Conservation (phyloP, 2,113 vertebrate species). For the Lates calcarifer region DNA sequence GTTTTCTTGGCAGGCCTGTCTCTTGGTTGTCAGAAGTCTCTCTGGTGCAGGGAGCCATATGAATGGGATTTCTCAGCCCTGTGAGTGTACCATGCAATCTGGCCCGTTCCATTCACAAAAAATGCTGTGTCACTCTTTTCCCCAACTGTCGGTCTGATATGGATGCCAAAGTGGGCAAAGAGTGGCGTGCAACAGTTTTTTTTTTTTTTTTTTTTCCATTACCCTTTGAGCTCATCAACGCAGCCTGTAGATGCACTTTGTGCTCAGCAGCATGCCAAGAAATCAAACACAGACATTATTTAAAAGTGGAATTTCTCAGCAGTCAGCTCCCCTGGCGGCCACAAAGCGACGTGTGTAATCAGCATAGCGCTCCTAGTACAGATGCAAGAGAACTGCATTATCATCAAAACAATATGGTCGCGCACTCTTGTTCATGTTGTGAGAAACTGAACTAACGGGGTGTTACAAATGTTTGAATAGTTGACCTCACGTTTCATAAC, state of each 20-base stretch:
- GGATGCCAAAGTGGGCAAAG: conserved; percentile 54
- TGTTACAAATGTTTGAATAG: conserved; percentile 21
- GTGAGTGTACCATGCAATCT: conserved; percentile 65
- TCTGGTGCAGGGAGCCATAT: conserved; percentile 48
- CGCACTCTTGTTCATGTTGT: not conserved
- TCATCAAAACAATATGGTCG: conserved; percentile 27
- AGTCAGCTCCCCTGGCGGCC: conserved; percentile 45
- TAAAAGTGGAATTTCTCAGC: conserved; percentile 62
- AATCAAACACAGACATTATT: conserved; percentile 59
- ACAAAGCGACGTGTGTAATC: conserved; percentile 45
- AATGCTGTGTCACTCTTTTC: conserved; percentile 49
- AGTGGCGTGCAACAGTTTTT: conserved; percentile 46
- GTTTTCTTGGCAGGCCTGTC: conserved; percentile 58
- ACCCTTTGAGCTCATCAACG: conserved; percentile 48
- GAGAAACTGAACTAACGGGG: conserved; percentile 17
- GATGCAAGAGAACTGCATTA: conserved; percentile 33
- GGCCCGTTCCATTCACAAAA: conserved; percentile 74
- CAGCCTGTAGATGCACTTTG: conserved; percentile 57
- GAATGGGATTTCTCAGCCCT: conserved; percentile 68
- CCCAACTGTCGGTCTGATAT: conserved; percentile 60
- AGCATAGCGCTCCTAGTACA: conserved; percentile 8
- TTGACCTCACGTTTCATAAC: conserved; percentile 5
- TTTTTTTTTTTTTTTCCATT: too few species aligned
- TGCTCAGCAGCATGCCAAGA: conserved; percentile 42
- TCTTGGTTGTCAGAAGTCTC: conserved; percentile 57